Evolutionary conservation across 2,113 vertebrate species (phyloP).

Genomic region (Indri indri): DNA sequence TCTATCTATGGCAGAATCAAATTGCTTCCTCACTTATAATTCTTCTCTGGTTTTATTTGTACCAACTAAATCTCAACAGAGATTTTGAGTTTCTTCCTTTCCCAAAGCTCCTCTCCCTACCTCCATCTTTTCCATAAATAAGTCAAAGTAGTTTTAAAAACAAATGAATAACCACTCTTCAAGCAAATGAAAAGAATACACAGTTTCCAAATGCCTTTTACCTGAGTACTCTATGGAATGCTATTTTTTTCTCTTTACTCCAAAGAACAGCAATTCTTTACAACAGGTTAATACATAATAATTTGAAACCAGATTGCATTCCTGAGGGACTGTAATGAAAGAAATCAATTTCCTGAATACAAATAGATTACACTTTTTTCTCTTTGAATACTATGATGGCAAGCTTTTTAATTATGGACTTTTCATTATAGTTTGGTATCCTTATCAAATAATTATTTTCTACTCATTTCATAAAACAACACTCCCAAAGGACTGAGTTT

Average conservation of each 20-base stretch:
- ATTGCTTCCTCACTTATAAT: constrained; percentile 18
- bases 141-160: constrained; percentile 13
- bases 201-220: neutral
- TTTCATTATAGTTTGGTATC: neutral
- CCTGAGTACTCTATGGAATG: neutral
- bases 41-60: constrained; percentile 44
- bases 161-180: neutral
- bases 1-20: constrained; percentile 27
- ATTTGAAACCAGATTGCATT: constrained; percentile 29
- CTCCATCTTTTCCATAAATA: neutral
- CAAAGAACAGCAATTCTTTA: neutral
- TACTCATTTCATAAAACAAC: constrained; percentile 1
- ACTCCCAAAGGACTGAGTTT: constrained; percentile 1
- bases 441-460: constrained; percentile 67
- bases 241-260: neutral
- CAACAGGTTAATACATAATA: neutral
- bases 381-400: neutral
- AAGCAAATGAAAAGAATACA: constrained; percentile 4
- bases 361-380: constrained; percentile 13
- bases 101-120: neutral
- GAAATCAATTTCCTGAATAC: constrained; percentile 31
- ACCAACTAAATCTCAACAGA: neutral
- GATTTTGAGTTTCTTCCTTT: neutral
- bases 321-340: constrained; percentile 20
- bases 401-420: constrained; percentile 39